Evolutionary conservation across 1,140 invertebrate genomes (phyloP).

Genomic region (Riptortus pedestris): DNA sequence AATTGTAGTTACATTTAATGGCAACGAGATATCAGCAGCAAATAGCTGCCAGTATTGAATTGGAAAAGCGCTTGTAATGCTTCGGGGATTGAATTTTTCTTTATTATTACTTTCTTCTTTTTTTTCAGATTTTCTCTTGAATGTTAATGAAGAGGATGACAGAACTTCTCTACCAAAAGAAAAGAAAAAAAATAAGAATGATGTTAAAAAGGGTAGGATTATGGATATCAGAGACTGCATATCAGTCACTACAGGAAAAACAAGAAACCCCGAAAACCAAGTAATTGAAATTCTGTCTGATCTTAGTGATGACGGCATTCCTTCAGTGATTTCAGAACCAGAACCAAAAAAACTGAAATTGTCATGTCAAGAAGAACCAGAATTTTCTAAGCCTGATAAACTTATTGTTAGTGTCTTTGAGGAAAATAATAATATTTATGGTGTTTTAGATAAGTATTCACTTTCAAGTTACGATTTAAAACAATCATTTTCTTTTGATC

Average conservation of each 20-base stretch:
- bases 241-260: slow-evolving; percentile 20
- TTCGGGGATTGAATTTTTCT: no score
- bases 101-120: no score
- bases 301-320: not conserved
- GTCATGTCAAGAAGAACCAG: no score
- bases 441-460: not conserved
- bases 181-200: slow-evolving; percentile 28
- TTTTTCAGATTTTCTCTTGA: no score
- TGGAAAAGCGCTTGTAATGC: no score
- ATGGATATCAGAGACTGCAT: slow-evolving; percentile 31
- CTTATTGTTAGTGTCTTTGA: not conserved
- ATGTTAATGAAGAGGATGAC: no score
- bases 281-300: slow-evolving; percentile 5
- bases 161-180: no score
- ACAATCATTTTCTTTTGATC: no score
- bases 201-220: slow-evolving; percentile 14
- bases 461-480: not conserved
- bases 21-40: no score
- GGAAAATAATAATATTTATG: not conserved
- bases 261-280: slow-evolving; percentile 4
- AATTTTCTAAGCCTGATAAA: no score
- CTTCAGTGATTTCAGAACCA: not conserved
- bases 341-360: not conserved
- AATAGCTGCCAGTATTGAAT: no score
- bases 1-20: no score